Conservation (phyloP, 2,888 invertebrate genomes). For the Pristionchus maxplancki region DNA sequence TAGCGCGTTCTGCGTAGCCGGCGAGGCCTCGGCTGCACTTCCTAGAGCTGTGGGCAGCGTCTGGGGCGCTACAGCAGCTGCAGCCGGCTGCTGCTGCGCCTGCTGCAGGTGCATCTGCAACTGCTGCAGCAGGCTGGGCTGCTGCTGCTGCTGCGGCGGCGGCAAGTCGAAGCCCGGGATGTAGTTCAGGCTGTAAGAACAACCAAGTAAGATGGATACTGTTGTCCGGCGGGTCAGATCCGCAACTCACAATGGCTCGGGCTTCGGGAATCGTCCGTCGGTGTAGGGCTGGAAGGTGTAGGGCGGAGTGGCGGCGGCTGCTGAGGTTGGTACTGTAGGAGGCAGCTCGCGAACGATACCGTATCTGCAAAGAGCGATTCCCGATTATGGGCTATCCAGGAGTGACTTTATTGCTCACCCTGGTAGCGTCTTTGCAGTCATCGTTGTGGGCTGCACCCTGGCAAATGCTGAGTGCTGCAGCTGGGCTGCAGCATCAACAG, state of each 20-base stretch:
- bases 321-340: neutral
- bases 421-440: neutral
- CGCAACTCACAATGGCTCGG: neutral
- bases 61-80: neutral
- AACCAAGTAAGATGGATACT: neutral
- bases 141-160: neutral
- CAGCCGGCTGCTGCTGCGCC: neutral
- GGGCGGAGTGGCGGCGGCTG: neutral
- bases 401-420: neutral
- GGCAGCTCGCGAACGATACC: slow-evolving; percentile 13
- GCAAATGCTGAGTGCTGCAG: slow-evolving; percentile 13
- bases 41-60: neutral
- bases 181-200: neutral
- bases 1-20: neutral
- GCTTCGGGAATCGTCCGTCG: slow-evolving; percentile 11
- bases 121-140: neutral
- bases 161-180: slow-evolving; percentile 7
- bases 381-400: neutral
- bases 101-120: neutral
- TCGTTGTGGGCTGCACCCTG: neutral
- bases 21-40: neutral
- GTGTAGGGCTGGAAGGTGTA: slow-evolving; percentile 21
- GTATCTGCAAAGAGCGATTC: neutral
- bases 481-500: neutral
- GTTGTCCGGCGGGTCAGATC: neutral